These are phyloP conservation scores for Amazonetta brasiliensis DNA, from an alignment of 2,797 vertebrate species.

Conservation along the genomic window DNA sequence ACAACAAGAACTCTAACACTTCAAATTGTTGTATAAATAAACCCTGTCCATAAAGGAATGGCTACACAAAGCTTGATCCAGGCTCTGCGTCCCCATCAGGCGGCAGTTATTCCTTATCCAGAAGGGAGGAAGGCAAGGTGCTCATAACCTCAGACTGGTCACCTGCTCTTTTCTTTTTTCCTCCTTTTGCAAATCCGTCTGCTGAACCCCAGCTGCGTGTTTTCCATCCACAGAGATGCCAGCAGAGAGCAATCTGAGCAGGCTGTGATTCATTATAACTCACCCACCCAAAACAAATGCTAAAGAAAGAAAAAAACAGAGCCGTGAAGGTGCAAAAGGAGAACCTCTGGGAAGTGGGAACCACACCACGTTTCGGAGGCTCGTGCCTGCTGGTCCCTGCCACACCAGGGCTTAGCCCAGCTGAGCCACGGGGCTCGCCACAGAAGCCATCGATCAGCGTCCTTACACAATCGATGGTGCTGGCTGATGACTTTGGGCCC, in stretches of 20 bases:
- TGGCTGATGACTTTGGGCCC: constrained; percentile 14
- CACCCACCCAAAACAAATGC: not conserved
- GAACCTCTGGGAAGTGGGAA: not conserved
- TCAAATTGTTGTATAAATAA: not conserved
- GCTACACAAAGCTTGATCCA: not conserved
- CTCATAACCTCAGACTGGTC: not conserved
- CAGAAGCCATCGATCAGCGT: not conserved
- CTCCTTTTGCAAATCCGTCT: not conserved
- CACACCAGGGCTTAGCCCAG: not conserved
- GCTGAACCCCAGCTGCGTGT: too few species aligned
- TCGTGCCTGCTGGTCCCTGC: not conserved
- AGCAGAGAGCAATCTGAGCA: not conserved
- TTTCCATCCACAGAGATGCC: not conserved
- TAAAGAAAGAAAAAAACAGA: not conserved
- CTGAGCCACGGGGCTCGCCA: not conserved
- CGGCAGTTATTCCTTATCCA: not conserved
- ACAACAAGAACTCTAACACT: not conserved
- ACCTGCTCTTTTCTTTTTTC: not conserved
- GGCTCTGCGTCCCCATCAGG: not conserved
- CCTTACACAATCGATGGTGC: not conserved
- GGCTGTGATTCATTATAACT: not conserved
- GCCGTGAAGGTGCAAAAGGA: not conserved
- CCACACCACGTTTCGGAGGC: fast-evolving
- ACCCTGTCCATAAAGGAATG: too few species aligned
- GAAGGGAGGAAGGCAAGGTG: not conserved